phyloP scores from a whole-genome alignment of 2,113 vertebrate genomes.

The Edolisoma coerulescens region DNA sequence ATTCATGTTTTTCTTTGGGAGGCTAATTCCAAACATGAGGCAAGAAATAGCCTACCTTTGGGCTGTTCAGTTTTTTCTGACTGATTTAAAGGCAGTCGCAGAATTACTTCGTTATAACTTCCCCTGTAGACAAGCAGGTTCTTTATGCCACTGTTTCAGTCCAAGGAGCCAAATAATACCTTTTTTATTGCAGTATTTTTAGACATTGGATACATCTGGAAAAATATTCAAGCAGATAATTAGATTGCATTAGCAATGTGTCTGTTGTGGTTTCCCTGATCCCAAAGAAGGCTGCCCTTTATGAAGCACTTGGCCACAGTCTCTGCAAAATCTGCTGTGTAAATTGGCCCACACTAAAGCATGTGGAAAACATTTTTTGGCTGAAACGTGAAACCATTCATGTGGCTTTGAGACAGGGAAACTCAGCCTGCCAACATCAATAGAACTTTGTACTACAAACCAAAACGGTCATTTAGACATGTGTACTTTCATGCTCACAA shows the following conservation, averaged over 20 bases:
- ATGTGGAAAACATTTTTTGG: slow-evolving; percentile 87
- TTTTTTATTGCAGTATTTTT: slow-evolving; percentile 82
- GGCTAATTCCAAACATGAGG: slow-evolving; percentile 9
- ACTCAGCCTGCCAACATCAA: slow-evolving; percentile 84
- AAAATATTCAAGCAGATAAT: slow-evolving; percentile 84
- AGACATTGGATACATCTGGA: slow-evolving; percentile 82
- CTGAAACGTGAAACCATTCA: slow-evolving; percentile 84
- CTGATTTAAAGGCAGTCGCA: slow-evolving; percentile 65
- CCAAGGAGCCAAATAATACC: slow-evolving; percentile 72
- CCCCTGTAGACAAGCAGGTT: slow-evolving; percentile 70
- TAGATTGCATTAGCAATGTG: slow-evolving; percentile 82
- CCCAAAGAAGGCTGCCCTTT: slow-evolving; percentile 79
- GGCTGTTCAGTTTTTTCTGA: slow-evolving; percentile 58
- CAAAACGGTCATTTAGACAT: slow-evolving; percentile 85
- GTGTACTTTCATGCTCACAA: slow-evolving; percentile 80
- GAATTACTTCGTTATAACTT: slow-evolving; percentile 61
- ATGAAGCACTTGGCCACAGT: slow-evolving; percentile 78
- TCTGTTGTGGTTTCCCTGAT: slow-evolving; percentile 82
- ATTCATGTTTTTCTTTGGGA: slow-evolving; percentile 16
- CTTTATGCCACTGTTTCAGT: slow-evolving; percentile 77
- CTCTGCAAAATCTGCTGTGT: slow-evolving; percentile 79
- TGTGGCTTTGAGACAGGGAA: slow-evolving; percentile 85
- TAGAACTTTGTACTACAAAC: slow-evolving; percentile 86
- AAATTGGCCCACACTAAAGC: slow-evolving; percentile 81
- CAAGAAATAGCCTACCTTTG: slow-evolving; percentile 13